Conservation (phyloP, 2,888 invertebrate genomes). For the Zele albiditarsus region DNA sequence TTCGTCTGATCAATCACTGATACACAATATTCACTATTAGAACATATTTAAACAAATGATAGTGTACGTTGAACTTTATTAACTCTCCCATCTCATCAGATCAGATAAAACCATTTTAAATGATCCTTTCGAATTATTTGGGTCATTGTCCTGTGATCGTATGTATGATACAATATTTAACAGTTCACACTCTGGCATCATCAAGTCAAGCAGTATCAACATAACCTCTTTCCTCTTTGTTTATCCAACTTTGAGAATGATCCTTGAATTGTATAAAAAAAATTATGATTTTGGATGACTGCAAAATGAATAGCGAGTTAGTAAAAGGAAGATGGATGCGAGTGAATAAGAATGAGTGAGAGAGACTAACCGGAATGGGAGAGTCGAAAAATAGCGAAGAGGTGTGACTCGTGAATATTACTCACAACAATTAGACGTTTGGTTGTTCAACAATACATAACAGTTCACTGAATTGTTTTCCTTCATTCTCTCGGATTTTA, state of each 20-base stretch:
- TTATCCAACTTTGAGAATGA: not conserved
- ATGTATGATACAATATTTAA: not conserved
- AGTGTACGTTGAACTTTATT: not conserved
- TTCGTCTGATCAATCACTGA: not conserved
- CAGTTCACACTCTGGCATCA: not conserved
- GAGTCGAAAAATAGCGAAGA: conserved; percentile 17
- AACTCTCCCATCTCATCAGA: not conserved
- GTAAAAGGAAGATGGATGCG: conserved; percentile 18
- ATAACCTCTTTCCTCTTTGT: conserved; percentile 24
- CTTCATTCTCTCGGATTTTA: not conserved
- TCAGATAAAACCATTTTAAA: not conserved
- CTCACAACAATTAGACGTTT: conserved; percentile 4
- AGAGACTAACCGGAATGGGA: not conserved
- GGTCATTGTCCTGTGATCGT: not conserved
- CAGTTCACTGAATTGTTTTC: not conserved
- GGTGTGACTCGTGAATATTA: conserved; percentile 15
- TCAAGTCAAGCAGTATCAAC: conserved; percentile 17
- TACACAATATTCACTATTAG: not conserved
- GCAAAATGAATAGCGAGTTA: conserved; percentile 28
- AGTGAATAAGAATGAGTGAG: not conserved
- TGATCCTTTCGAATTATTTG: not conserved
- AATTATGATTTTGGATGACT: conserved; percentile 1
- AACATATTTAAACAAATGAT: not conserved
- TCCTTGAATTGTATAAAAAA: not conserved
- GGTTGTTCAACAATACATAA: not conserved